Conservation (phyloP, 92 coral and sea anemone genomes). For the Hydrozoanthus gracilis region DNA sequence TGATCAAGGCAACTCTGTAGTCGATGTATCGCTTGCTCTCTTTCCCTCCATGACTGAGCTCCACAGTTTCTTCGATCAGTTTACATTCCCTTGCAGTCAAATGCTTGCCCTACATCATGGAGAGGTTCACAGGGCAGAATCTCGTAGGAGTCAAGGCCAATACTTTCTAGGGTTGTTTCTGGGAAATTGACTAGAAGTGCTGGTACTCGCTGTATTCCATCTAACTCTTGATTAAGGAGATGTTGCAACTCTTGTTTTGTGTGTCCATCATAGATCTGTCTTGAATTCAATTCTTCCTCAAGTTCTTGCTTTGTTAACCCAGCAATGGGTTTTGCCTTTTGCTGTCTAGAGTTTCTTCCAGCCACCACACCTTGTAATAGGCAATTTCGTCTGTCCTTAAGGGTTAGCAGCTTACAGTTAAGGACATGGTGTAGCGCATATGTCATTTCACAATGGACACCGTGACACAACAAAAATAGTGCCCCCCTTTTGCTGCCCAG, state of each 20-base stretch:
- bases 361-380: no score
- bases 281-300: no score
- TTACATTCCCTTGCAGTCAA: conserved; percentile 23
- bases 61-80: conserved; percentile 31
- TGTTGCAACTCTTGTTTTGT: conserved; percentile 7
- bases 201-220: background rate
- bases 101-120: conserved; percentile 33
- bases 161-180: background rate
- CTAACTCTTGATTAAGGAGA: background rate
- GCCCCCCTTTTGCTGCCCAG: conserved; percentile 41
- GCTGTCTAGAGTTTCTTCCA: no score
- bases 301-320: no score
- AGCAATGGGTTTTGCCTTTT: no score
- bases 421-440: conserved; percentile 45
- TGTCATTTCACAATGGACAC: conserved; percentile 45
- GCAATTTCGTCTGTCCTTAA: no score
- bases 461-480: conserved; percentile 43
- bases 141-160: no score
- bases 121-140: no score
- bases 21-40: conserved; percentile 63
- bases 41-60: conserved; percentile 45
- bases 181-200: background rate
- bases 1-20: conserved; percentile 53
- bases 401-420: no score
- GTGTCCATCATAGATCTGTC: no score